Conservation (phyloP, 2,888 invertebrate species). For the Stenolophus ochropezus region DNA sequence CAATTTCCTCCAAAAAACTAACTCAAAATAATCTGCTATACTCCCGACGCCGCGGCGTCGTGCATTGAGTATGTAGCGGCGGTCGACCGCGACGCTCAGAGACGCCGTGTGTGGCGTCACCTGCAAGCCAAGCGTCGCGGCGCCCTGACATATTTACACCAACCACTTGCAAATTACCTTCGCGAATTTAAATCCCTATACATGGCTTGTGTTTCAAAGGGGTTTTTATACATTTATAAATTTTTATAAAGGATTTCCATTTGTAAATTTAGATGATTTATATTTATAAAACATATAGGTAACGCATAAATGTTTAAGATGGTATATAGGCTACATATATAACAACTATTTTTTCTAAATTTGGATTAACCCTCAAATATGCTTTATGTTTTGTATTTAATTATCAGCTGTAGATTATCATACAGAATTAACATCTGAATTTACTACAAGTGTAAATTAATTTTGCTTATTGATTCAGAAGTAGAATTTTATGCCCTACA, state of each 20-base stretch:
- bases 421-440: too few relatives aligned
- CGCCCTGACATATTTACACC: conserved; percentile 50
- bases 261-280: neutral
- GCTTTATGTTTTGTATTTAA: too few relatives aligned
- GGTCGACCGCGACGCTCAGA: conserved; percentile 46
- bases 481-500: too few relatives aligned
- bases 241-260: neutral
- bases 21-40: neutral
- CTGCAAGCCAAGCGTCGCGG: conserved; percentile 3
- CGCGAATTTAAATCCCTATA: conserved; percentile 13
- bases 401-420: too few relatives aligned
- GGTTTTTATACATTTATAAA: neutral
- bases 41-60: neutral
- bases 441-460: too few relatives aligned
- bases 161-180: conserved; percentile 53
- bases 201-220: neutral
- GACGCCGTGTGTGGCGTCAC: conserved; percentile 39
- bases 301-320: too few relatives aligned
- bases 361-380: too few relatives aligned
- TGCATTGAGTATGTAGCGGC: conserved; percentile 18
- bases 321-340: neutral
- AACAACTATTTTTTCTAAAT: too few relatives aligned
- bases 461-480: too few relatives aligned
- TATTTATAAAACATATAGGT: neutral
- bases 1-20: neutral